Conservation (phyloP, 2,888 invertebrate genomes). For the Stenoptilia bipunctidactyla region DNA sequence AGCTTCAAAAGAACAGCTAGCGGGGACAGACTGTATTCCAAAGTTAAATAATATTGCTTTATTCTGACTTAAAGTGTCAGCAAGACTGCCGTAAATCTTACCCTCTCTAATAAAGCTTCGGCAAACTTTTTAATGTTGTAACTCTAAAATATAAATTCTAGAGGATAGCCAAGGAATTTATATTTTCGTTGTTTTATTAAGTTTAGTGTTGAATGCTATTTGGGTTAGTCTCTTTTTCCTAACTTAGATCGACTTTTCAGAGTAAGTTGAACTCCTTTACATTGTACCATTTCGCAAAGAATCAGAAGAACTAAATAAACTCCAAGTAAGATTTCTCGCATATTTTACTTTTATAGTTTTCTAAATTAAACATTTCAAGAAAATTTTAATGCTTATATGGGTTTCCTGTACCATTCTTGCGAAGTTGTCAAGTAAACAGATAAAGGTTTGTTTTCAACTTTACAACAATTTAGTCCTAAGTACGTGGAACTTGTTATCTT, state of each 20-base stretch:
- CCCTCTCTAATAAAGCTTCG: not conserved
- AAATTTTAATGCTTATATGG: too few relatives aligned
- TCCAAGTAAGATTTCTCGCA: too few relatives aligned
- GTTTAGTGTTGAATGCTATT: conserved; percentile 25
- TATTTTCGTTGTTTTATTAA: conserved; percentile 14
- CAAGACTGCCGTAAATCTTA: not conserved
- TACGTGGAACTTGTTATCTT: conserved; percentile 30
- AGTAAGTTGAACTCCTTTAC: conserved; percentile 47
- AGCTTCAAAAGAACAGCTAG: conserved; percentile 21
- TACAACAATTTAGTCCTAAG: conserved; percentile 1
- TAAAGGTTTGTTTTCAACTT: too few relatives aligned
- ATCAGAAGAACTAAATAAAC: conserved; percentile 43
- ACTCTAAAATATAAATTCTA: conserved; percentile 1
- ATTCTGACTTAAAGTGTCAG: too few relatives aligned
- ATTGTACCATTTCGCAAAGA: conserved; percentile 30
- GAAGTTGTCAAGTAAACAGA: too few relatives aligned
- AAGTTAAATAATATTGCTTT: conserved; percentile 9
- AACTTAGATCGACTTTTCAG: conserved; percentile 63
- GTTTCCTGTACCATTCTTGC: too few relatives aligned
- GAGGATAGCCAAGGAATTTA: conserved; percentile 2
- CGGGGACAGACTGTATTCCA: conserved; percentile 13
- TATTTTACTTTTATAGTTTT: too few relatives aligned
- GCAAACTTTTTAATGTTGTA: conserved; percentile 1
- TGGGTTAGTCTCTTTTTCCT: conserved; percentile 30
- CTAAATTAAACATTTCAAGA: conserved; percentile 10